These are phyloP conservation scores for Lates calcarifer DNA, from an alignment of 2,113 vertebrate species.

Conservation along the genomic window DNA sequence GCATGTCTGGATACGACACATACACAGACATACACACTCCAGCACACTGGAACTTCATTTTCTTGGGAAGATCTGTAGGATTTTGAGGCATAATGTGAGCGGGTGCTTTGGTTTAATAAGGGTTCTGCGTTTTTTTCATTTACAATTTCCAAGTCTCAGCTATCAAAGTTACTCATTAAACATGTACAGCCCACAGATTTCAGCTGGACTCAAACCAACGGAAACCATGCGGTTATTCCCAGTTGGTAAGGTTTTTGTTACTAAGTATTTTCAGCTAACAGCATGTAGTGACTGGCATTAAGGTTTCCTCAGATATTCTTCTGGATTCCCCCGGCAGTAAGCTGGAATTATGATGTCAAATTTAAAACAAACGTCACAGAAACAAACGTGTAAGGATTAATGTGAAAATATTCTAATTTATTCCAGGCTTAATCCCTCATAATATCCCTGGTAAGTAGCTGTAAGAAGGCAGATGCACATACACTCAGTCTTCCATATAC, in stretches of 20 bases:
- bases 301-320: constrained; percentile 45
- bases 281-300: constrained; percentile 39
- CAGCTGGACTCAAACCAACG: constrained; percentile 43
- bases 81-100: constrained; percentile 42
- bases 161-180: constrained; percentile 60
- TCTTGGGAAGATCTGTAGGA: constrained; percentile 50
- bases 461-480: constrained; percentile 62
- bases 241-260: constrained; percentile 38
- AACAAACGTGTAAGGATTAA: constrained; percentile 78
- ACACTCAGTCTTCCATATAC: background rate
- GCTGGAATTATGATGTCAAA: constrained; percentile 75
- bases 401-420: constrained; percentile 84
- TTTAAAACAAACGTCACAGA: constrained; percentile 73
- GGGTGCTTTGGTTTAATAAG: constrained; percentile 43
- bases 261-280: constrained; percentile 46
- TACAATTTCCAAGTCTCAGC: constrained; percentile 38
- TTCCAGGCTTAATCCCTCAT: constrained; percentile 78
- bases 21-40: background rate
- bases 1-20: constrained; percentile 20
- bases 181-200: constrained; percentile 32
- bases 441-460: constrained; percentile 71
- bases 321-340: constrained; percentile 34
- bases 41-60: constrained; percentile 37
- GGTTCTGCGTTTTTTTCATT: constrained; percentile 51
- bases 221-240: constrained; percentile 41